Evolutionary conservation across 2,113 vertebrate species (phyloP), one percentile per base, ranked within the genome.

Genomic region (Lepus europaeus): DNA sequence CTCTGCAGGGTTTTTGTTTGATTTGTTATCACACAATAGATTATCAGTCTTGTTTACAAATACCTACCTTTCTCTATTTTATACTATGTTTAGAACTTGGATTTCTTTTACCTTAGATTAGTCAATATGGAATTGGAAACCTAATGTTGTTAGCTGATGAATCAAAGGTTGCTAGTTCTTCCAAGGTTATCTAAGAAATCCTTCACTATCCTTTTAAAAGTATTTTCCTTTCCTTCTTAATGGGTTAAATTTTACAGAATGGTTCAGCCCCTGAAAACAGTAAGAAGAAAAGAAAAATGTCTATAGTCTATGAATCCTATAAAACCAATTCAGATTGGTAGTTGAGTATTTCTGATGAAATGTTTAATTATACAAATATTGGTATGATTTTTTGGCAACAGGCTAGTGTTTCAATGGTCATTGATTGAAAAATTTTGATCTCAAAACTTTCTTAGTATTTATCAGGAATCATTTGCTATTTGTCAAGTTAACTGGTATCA

Each of bases 321-420:
- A 36, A 36, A 36, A 36, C 36, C 36, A 36, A 27, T 90, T 77
- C 51, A 82, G 51, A 61, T 90, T 68, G 49, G 33, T 59, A 80
- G 49, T 4, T 90, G 39, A 90, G n/a, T 93, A 56, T 93, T 92
- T 93, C 36, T 86, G 22, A 10, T 69, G 73, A 96, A 96, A 91
- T 87, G 80, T 77, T 89, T 83, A 97, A 94, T 39, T 83, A 76
- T 91, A 12, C 25, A 85, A 23, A 51, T 5, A 68, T 87, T 68
- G 36, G 33, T 79, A 3, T 81, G 17, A 45, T 63, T 59, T 76
- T 80, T 80, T 83, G 27, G 3, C 51, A 87, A 27, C 36, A 16
- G 19, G 22, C 27, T 95, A 16, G 9, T 83, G 3, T 69, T 96
- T 95, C 31, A 66, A 3, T 51, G 78, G 64, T 92, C 84, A 79